Conservation (phyloP, 2,888 invertebrate genomes). For the Apotomis turbidana region DNA sequence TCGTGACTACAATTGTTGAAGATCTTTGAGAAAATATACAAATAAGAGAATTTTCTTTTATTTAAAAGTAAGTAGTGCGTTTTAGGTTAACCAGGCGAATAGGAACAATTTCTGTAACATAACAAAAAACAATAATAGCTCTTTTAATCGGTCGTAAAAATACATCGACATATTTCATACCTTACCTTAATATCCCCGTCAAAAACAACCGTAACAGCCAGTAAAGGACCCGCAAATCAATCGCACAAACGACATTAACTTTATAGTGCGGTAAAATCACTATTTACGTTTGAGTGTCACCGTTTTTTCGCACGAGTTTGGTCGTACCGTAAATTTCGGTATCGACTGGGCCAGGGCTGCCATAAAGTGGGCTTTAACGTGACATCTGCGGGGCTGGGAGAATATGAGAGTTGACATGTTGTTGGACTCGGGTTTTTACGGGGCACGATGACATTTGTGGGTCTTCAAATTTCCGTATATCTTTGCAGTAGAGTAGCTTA, state of each 20-base stretch:
- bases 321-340: conserved; percentile 61
- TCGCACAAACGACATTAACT: conserved; percentile 45
- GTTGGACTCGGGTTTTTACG: conserved; percentile 20
- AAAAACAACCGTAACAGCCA: neutral
- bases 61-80: too few species aligned
- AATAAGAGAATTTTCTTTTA: too few species aligned
- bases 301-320: conserved; percentile 49
- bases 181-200: too few species aligned
- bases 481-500: neutral
- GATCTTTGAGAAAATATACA: too few species aligned
- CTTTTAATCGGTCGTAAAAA: too few species aligned
- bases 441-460: neutral
- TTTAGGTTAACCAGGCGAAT: too few species aligned
- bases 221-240: neutral
- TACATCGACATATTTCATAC: too few species aligned
- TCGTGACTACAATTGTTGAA: too few species aligned
- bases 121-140: too few species aligned
- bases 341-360: conserved; percentile 42
- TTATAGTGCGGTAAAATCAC: conserved; percentile 57
- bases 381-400: conserved; percentile 19
- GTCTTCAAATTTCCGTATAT: neutral
- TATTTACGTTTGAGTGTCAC: conserved; percentile 49
- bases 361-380: conserved; percentile 28
- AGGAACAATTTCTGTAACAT: too few species aligned
- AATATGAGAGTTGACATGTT: conserved; percentile 22